Percentiles rank a stretch among this genome's conserved stretches.
Evolutionary conservation across 2,888 invertebrate species (phyloP).

Genomic region (Iphiclides podalirius): DNA sequence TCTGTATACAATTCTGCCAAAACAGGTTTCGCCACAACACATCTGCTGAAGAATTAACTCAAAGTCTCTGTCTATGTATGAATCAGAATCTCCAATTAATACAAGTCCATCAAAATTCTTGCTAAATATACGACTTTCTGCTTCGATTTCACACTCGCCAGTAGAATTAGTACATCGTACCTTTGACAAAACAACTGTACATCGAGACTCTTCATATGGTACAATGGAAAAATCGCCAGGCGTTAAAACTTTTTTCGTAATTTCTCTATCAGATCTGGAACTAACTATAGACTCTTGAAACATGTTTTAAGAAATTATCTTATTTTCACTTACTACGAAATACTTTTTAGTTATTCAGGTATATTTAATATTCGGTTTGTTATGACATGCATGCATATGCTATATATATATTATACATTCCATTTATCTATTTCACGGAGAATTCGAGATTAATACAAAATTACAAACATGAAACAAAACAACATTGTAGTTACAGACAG

Average conservation of each 20-base stretch:
- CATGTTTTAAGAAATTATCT: too few relatives aligned
- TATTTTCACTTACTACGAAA: too few relatives aligned
- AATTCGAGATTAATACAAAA: too few relatives aligned
- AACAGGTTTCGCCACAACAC: conserved; percentile 69
- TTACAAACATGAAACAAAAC: not conserved
- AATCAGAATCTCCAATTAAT: conserved; percentile 70
- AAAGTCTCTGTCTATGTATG: conserved; percentile 72
- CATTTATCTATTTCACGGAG: too few relatives aligned
- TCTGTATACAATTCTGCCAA: conserved; percentile 55
- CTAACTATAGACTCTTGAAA: conserved; percentile 47
- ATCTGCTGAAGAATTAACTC: conserved; percentile 77
- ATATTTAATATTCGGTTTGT: too few relatives aligned
- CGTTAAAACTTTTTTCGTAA: conserved; percentile 55
- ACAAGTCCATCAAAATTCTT: conserved; percentile 63
- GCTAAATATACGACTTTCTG: conserved; percentile 55
- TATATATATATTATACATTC: too few relatives aligned
- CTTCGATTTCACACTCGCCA: conserved; percentile 50
- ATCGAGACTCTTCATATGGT: conserved; percentile 69
- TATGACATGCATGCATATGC: too few relatives aligned
- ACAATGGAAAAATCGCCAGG: conserved; percentile 64
- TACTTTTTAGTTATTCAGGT: not conserved
- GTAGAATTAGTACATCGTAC: conserved; percentile 46
- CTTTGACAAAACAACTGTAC: conserved; percentile 55
- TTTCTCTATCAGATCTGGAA: conserved; percentile 55
- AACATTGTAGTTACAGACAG: not conserved